Conservation (phyloP, 2,888 invertebrate genomes). For the Leucozona laternaria region DNA sequence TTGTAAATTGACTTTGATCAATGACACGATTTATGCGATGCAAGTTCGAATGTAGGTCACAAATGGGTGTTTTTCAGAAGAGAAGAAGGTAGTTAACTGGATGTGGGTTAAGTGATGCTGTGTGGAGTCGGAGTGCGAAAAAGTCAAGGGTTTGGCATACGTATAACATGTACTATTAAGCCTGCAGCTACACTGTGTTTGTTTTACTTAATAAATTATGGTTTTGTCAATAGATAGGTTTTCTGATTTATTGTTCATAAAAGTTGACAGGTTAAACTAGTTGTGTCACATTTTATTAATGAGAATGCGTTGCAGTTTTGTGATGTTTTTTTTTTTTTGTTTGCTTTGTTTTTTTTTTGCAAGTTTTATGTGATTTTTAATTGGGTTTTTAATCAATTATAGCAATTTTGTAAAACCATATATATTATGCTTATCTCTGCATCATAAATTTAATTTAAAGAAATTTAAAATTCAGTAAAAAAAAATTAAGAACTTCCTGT, state of each 20-base stretch:
- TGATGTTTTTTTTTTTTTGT: background rate
- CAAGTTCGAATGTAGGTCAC: conserved; percentile 55
- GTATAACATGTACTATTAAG: background rate
- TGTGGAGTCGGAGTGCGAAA: conserved; percentile 1
- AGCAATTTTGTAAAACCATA: background rate
- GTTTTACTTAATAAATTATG: conserved; percentile 49
- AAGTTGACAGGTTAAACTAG: conserved; percentile 42
- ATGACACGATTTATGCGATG: conserved; percentile 35
- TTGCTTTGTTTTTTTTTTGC: background rate
- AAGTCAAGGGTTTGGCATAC: conserved; percentile 40
- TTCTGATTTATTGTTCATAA: conserved; percentile 52
- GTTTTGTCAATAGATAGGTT: conserved; percentile 39
- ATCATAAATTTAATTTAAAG: background rate
- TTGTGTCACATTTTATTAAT: conserved; percentile 55
- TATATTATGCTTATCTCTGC: background rate
- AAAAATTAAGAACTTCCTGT: too few species aligned
- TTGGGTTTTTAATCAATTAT: conserved; percentile 23
- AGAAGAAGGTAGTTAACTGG: conserved; percentile 7
- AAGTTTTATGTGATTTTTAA: conserved; percentile 27
- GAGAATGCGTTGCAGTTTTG: conserved; percentile 13
- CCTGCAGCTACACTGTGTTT: conserved; percentile 4
- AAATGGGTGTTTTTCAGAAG: conserved; percentile 21
- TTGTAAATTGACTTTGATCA: conserved; percentile 58
- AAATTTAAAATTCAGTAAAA: conserved; percentile 1
- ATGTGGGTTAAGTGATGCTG: conserved; percentile 30